phyloP scores from a whole-genome alignment of 2,797 vertebrate species.

The Neoniphon sammara region DNA sequence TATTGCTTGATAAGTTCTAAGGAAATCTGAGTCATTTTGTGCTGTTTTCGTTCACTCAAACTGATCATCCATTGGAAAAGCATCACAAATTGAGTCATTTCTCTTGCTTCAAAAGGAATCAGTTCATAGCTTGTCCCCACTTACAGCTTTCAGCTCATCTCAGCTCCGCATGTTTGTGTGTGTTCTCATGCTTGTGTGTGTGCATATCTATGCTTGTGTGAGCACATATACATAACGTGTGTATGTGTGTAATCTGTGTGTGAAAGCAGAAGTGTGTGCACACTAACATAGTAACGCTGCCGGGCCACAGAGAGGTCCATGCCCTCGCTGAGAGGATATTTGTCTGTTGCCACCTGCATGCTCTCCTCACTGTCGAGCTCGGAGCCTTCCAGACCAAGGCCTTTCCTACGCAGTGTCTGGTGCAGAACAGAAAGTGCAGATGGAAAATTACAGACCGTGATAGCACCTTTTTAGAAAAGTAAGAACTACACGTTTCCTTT shows the following conservation, averaged over 20 bases:
- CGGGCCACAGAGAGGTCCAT: constrained; percentile 85
- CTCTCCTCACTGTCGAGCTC: constrained; percentile 88
- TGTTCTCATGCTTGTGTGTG: not conserved
- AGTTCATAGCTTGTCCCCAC: not conserved
- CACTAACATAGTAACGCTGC: constrained; percentile 88
- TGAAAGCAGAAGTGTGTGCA: constrained; percentile 27
- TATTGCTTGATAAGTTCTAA: no score
- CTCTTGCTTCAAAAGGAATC: not conserved
- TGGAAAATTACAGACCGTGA: constrained; percentile 3
- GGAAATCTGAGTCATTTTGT: no score
- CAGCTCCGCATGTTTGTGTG: not conserved
- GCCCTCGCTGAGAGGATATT: constrained; percentile 82
- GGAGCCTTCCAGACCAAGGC: constrained; percentile 85
- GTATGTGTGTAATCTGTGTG: not conserved
- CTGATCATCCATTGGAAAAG: no score
- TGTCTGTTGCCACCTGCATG: constrained; percentile 79
- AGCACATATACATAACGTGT: not conserved
- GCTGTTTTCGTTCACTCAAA: no score
- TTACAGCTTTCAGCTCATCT: not conserved
- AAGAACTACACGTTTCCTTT: not conserved
- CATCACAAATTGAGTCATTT: not conserved
- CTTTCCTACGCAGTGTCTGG: constrained; percentile 93
- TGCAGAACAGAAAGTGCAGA: constrained; percentile 29
- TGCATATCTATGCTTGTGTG: not conserved
- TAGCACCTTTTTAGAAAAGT: not conserved